A percentile compares a stretch with the other conserved stretches of the same genome.
phyloP scores from a whole-genome alignment of 2,888 invertebrate genomes.

The Eudemis profundana region DNA sequence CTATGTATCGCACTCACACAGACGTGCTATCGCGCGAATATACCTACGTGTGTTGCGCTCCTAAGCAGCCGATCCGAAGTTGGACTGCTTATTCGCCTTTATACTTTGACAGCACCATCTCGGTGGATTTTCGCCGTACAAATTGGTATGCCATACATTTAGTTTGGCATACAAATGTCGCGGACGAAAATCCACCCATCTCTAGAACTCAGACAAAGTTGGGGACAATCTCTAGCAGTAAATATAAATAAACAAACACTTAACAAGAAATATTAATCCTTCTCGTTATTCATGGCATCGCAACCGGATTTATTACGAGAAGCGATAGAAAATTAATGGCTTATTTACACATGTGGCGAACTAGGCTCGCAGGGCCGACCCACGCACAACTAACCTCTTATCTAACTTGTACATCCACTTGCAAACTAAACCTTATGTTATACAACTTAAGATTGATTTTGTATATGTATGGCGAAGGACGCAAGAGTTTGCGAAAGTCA shows the following conservation, averaged over 20 bases:
- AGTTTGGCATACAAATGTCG: no score
- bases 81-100: no score
- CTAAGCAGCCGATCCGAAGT: no score
- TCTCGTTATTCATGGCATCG: conserved; percentile 27
- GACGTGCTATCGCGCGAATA: no score
- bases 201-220: no score
- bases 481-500: conserved; percentile 1
- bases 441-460: background rate
- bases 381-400: background rate
- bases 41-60: no score
- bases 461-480: background rate
- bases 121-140: no score
- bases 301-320: conserved; percentile 33
- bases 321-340: conserved; percentile 41
- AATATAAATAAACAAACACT: background rate
- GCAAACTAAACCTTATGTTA: background rate
- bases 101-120: no score
- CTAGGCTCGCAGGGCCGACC: conserved; percentile 17
- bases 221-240: no score
- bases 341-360: conserved; percentile 40
- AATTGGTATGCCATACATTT: no score
- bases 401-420: background rate
- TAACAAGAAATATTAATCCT: conserved; percentile 11
- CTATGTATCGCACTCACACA: no score
- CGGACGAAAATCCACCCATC: no score